phyloP scores from a whole-genome alignment of 2,888 invertebrate species.

The Adelphocoris suturalis region DNA sequence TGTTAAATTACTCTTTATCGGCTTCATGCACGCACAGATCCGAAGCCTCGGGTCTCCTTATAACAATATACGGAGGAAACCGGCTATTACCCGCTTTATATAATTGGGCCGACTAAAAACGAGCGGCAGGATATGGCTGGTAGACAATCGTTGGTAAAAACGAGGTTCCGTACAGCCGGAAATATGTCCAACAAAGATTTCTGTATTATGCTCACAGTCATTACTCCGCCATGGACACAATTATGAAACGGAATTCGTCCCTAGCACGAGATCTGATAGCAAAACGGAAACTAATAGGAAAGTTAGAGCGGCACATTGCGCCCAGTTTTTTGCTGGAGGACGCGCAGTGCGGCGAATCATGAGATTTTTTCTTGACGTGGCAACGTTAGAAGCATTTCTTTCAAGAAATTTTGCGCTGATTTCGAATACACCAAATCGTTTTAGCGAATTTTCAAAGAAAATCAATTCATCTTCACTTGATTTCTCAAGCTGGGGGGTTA shows the following conservation, averaged over 20 bases:
- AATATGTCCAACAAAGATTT: constrained; percentile 65
- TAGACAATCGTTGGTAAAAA: constrained; percentile 49
- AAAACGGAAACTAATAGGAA: constrained; percentile 59
- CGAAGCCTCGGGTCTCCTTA: constrained; percentile 15
- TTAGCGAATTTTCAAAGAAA: no score
- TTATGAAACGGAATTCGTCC: constrained; percentile 41
- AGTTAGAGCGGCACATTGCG: constrained; percentile 32
- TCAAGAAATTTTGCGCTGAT: no score
- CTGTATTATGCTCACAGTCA: constrained; percentile 55
- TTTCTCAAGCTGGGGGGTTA: no score
- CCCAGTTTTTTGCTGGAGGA: constrained; percentile 13
- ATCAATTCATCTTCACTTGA: no score
- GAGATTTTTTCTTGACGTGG: no score
- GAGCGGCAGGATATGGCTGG: constrained; percentile 59
- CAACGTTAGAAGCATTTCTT: no score
- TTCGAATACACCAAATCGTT: no score
- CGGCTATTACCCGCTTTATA: constrained; percentile 41
- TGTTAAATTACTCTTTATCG: constrained; percentile 56
- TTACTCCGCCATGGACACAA: constrained; percentile 49
- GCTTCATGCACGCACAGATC: constrained; percentile 38
- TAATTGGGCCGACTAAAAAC: constrained; percentile 32
- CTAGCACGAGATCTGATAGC: constrained; percentile 43
- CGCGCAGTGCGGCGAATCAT: no score
- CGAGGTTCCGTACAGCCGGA: constrained; percentile 54
- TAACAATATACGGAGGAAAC: constrained; percentile 45